These are phyloP conservation scores for Anodontia alba DNA, from an alignment of 2,888 invertebrate genomes.

Conservation along the genomic window DNA sequence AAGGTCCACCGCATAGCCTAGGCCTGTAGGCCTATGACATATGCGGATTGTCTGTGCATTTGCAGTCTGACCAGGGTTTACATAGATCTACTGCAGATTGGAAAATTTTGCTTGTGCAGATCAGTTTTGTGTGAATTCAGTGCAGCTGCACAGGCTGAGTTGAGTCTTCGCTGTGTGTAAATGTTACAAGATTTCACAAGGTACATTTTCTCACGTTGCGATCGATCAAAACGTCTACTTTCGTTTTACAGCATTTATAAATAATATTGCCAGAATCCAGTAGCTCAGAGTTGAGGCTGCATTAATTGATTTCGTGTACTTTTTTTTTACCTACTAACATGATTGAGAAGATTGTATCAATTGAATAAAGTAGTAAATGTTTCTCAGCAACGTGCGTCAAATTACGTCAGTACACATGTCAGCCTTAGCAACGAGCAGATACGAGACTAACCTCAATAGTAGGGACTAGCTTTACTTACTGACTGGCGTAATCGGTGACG, in stretches of 20 bases:
- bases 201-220: too few species aligned
- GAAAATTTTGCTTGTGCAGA: too few species aligned
- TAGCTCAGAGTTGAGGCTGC: slow-evolving; percentile 1
- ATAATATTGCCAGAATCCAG: neutral
- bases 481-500: slow-evolving; percentile 62
- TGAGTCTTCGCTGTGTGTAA: too few species aligned
- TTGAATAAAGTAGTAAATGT: neutral
- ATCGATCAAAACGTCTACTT: neutral
- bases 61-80: too few species aligned
- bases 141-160: too few species aligned
- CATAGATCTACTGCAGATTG: too few species aligned
- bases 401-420: slow-evolving; percentile 61
- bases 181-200: too few species aligned
- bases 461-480: slow-evolving; percentile 54
- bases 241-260: neutral
- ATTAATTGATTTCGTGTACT: neutral
- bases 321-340: neutral
- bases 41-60: too few species aligned
- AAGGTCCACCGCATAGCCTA: too few species aligned
- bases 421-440: slow-evolving; percentile 79
- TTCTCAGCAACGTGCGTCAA: slow-evolving; percentile 50
- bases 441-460: slow-evolving; percentile 67
- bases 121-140: too few species aligned
- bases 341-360: slow-evolving; percentile 4
- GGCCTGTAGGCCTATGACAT: too few species aligned